Evolutionary conservation across 2,888 invertebrate genomes (phyloP), one percentile per base, ranked within the genome.

Genomic region (Drosophila emarginata): DNA sequence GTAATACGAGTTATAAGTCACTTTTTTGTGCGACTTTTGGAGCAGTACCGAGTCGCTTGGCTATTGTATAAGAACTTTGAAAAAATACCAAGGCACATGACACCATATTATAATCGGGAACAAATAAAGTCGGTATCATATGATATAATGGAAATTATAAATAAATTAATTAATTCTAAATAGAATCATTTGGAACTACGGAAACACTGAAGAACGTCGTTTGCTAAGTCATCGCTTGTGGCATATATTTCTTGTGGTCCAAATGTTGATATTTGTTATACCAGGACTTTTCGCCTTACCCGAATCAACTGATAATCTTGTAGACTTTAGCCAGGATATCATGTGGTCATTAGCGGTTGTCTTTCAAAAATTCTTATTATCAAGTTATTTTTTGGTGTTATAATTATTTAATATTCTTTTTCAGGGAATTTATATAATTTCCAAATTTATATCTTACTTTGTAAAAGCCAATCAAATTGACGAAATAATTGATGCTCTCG

Each of bases 311-410:
- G 56, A 40, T 1, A 57, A 62, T 39, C 11, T 76, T 9, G 58
- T 69, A 1, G 51, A 56, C 5, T 40, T 73, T 7, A 80, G 77
- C 4, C 64, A 79, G n/a, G 77, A 77, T 58, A 1, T 65, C 0
- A 21, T 65, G 0, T 82, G 71, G 50, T 1, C 36, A 0, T 51
- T 67, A 37, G 56, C 56, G 59, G 82, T 75, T 52, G 0, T 11
- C 4, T 45, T 51, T 7, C 2, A 14, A 4, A 1, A 21, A 5
- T 1, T 14, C 0, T 11, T 18, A 7, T 9, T 1, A 45, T 12
- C 18, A 45, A 15, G 9, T 1, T 3, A 18, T 15, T 7, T 1
- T 18, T 18, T 9, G 2, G n/a, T n/a, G n/a, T n/a, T n/a, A n/a
- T n/a, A 3, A 45, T 18, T 2, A 11, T 3, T 4, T 11, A 0